These are phyloP conservation scores for Seira sanloemensis DNA, from an alignment of 2,888 invertebrate genomes.

Conservation along the genomic window DNA sequence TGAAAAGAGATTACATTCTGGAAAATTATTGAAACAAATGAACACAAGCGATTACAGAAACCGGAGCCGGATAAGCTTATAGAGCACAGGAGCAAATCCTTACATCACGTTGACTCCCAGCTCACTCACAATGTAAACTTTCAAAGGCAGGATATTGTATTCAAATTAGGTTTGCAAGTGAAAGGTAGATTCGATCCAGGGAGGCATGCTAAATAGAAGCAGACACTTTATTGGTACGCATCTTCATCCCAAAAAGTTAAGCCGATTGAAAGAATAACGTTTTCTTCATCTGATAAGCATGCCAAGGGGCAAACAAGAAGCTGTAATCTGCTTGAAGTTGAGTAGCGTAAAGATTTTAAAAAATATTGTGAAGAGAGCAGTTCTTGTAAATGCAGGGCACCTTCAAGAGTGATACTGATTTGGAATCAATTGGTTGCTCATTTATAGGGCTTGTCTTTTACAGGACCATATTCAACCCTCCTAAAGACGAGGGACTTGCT, in stretches of 20 bases:
- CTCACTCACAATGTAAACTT: background rate
- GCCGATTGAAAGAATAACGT: constrained; percentile 50
- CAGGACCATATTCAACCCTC: background rate
- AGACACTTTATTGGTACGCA: constrained; percentile 8
- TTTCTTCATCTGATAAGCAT: constrained; percentile 37
- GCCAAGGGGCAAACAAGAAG: background rate
- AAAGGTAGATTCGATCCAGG: background rate
- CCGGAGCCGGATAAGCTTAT: constrained; percentile 56
- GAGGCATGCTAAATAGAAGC: constrained; percentile 23
- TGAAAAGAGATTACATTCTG: constrained; percentile 52
- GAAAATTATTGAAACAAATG: constrained; percentile 43
- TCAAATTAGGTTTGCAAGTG: background rate
- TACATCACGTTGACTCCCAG: background rate
- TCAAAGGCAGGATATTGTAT: background rate
- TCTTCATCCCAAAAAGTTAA: constrained; percentile 38
- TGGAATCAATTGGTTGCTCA: constrained; percentile 44
- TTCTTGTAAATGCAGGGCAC: background rate
- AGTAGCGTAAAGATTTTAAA: background rate
- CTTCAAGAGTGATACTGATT: constrained; percentile 23
- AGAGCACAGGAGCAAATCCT: constrained; percentile 27
- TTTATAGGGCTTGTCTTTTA: constrained; percentile 6
- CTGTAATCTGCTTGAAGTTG: background rate
- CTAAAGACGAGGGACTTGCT: background rate
- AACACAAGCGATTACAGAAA: constrained; percentile 45
- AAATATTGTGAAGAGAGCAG: background rate